Conservation (phyloP, 2,797 vertebrate genomes). For the Prunella strophiata region DNA sequence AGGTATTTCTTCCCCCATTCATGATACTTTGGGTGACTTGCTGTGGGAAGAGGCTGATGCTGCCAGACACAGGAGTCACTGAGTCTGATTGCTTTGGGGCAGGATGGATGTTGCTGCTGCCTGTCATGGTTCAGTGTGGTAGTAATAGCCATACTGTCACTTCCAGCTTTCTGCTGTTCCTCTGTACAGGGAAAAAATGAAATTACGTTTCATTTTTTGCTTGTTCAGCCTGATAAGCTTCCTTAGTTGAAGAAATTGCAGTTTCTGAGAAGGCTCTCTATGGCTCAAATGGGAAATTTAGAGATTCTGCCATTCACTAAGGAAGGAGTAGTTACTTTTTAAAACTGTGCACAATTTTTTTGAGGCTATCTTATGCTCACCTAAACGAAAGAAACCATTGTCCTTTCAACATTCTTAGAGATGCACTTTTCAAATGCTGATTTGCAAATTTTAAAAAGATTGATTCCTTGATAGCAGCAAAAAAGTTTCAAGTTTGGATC, state of each 20-base stretch:
- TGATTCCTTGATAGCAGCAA: background rate
- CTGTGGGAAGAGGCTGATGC: background rate
- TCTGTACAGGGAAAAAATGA: background rate
- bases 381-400: background rate
- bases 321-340: background rate
- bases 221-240: background rate
- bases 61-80: background rate
- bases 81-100: background rate
- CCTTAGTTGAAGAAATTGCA: background rate
- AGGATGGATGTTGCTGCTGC: accelerated
- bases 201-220: background rate
- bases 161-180: background rate
- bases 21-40: background rate
- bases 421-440: background rate
- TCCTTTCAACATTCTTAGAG: background rate
- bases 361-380: background rate
- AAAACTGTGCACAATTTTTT: background rate
- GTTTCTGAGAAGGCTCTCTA: background rate
- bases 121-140: background rate
- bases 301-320: background rate
- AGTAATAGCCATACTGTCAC: background rate
- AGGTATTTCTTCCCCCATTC: background rate
- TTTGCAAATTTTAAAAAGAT: background rate
- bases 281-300: background rate
- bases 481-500: background rate